Percentiles rank a stretch among this genome's conserved stretches.
These are phyloP conservation scores for Crossoptilon crossoptilon DNA, from an alignment of 2,797 vertebrate species.

Conservation along the genomic window DNA sequence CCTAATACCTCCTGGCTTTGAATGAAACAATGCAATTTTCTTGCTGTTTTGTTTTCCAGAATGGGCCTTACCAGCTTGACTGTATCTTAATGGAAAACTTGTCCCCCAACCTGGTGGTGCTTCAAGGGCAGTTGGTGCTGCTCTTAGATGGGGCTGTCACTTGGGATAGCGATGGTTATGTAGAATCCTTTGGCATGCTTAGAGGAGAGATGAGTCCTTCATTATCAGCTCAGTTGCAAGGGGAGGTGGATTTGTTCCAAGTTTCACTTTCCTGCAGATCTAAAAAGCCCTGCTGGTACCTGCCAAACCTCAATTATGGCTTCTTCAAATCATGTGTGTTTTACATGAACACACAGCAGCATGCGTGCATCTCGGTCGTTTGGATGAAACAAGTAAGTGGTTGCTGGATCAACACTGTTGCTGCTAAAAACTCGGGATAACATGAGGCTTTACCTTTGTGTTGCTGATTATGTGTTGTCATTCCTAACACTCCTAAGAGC, in stretches of 20 bases:
- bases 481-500: neutral
- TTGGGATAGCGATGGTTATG: fast-evolving
- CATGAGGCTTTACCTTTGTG: neutral
- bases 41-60: neutral
- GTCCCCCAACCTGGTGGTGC: neutral
- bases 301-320: neutral
- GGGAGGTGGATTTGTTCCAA: neutral
- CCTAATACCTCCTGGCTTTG: neutral
- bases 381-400: neutral
- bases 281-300: neutral
- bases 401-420: neutral
- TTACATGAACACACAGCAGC: too few relatives aligned
- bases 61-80: neutral
- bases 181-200: neutral
- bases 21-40: neutral
- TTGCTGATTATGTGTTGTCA: neutral
- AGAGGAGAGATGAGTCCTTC: neutral
- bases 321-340: neutral
- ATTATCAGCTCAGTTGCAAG: neutral
- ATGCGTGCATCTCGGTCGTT: neutral
- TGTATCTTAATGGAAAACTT: neutral
- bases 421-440: neutral
- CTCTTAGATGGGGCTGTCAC: neutral
- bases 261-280: neutral
- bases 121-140: neutral